Conservation (phyloP, 2,888 invertebrate genomes). For the Netelia fuscicornis region DNA sequence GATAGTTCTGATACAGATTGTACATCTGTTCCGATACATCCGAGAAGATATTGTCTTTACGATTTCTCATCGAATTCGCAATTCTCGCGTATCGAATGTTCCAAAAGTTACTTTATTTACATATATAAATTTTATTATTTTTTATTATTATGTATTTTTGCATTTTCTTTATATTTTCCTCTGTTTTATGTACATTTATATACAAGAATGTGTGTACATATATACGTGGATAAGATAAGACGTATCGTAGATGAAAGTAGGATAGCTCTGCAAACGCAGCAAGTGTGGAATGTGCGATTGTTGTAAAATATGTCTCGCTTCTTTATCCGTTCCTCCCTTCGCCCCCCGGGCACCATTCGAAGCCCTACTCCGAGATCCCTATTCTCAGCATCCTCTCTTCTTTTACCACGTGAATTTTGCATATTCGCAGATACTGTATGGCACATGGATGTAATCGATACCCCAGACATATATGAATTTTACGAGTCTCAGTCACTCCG, state of each 20-base stretch:
- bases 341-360: not conserved
- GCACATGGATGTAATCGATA: constrained; percentile 45
- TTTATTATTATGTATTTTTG: no score
- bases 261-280: not conserved
- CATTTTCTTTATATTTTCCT: no score
- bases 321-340: constrained; percentile 4
- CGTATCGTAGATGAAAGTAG: not conserved
- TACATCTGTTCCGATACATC: no score
- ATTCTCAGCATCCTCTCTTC: not conserved
- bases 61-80: no score
- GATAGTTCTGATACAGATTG: not conserved
- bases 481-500: constrained; percentile 38
- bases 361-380: not conserved
- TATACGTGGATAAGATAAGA: not conserved
- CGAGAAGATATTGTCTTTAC: no score
- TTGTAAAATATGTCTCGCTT: constrained; percentile 41
- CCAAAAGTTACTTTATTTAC: no score
- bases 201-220: not conserved
- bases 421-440: constrained; percentile 23
- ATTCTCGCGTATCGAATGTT: no score
- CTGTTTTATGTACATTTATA: no score
- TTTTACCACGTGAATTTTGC: constrained; percentile 40
- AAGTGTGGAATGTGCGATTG: constrained; percentile 30
- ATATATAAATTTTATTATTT: not conserved
- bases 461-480: constrained; percentile 38